Base-by-base conservation (phyloP, 2,888 invertebrate genomes). In the Eupithecia inturbata region DNA sequence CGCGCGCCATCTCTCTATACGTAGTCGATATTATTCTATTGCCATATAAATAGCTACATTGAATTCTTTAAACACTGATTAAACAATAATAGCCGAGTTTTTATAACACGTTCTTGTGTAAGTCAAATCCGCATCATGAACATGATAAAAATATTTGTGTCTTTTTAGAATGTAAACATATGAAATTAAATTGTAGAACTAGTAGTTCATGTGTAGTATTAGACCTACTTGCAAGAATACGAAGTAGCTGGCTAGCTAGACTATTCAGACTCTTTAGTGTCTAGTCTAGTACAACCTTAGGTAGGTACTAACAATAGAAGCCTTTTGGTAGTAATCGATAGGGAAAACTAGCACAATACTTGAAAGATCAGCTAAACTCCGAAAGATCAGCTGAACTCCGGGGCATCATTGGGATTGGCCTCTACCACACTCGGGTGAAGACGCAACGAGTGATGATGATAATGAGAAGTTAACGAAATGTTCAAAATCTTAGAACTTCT, bases 1-100 rank as follows among this genome's bases (percentile, higher is more conserved):
- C 91, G 88, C 86, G 86, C 83, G 85, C 87, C 89, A 85, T 87
- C 88, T 84, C 83, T 81, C 76, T 76, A 81, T 82, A 81, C 81
- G 82, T 80, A 82, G 77, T 81, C 80, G 77, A 83, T 83, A 83
- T 81, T 82, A 81, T 82, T 80, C 76, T 82, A 77, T 80, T 71
- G 71, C 78, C 81, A 81, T 80, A 80, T 80, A 79, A 76, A 77
- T 79, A 78, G 78, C 72, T 74, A 79, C 78, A 68, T 76, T 78
- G 80, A 79, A 73, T 77, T 70, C 71, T 74, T 76, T 78, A 62
- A 75, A 53, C 33, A 36, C 62, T 72, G 36, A 73, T 36, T 67
- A 67, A 70, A 68, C 63, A 64, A 68, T 67, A 57, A 67, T 67
- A 73, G 57, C 70, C 62, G 64, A 70, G 66, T 63, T 75, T 72